A percentile compares a stretch with the other conserved stretches of the same genome.
Conservation (phyloP, 2,797 vertebrate species). For the Falco columbarius region DNA sequence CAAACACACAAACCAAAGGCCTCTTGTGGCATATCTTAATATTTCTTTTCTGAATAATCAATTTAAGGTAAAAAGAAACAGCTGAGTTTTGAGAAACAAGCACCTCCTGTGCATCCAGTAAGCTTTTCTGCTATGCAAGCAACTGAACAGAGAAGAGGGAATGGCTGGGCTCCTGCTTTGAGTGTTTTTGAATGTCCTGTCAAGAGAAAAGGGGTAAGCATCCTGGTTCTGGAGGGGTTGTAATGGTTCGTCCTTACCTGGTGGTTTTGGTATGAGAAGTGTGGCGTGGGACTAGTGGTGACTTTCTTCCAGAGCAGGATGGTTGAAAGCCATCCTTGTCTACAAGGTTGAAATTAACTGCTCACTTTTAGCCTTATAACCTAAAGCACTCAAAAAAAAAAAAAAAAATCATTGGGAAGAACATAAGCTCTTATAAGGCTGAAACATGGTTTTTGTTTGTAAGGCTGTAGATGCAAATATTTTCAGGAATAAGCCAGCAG, state of each 20-base stretch:
- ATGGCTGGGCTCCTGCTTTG: not conserved
- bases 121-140: not conserved
- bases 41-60: not conserved
- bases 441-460: not conserved
- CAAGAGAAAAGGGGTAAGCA: not conserved
- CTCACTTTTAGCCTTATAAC: not conserved
- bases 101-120: not conserved
- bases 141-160: not conserved
- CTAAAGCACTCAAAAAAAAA: not conserved
- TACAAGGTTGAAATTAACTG: not conserved
- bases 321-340: not conserved
- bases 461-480: not conserved
- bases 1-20: not conserved
- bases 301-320: not conserved
- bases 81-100: not conserved
- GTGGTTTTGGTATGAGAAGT: not conserved
- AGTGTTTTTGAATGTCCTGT: not conserved
- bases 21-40: not conserved
- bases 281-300: not conserved
- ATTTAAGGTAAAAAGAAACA: not conserved
- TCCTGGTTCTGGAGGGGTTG: not conserved
- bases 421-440: not conserved
- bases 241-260: not conserved
- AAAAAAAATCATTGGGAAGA: not conserved
- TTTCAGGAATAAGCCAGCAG: not conserved